These are phyloP conservation scores for Phaethon lepturus DNA, from an alignment of 2,113 vertebrate species.

Conservation along the genomic window DNA sequence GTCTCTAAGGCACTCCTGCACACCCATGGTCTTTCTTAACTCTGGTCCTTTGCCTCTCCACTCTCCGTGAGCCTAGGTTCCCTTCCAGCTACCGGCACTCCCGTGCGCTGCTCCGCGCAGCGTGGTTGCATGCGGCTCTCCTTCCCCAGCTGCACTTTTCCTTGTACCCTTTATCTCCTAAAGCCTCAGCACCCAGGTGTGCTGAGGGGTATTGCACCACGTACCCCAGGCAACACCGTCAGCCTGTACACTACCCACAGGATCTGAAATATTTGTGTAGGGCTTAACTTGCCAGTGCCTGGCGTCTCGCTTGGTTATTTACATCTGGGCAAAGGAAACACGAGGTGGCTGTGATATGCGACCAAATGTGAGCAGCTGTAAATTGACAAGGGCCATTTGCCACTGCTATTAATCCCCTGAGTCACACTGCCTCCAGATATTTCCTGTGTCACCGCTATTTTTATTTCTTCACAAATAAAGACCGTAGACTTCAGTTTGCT, in stretches of 20 bases:
- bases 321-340: not conserved
- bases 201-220: accelerated
- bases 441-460: not conserved
- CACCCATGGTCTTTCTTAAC: not conserved
- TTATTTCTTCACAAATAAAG: conserved; percentile 20
- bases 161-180: not conserved
- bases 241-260: not conserved
- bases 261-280: not conserved
- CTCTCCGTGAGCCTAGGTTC: not conserved
- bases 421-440: not conserved
- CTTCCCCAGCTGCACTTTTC: not conserved
- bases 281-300: not conserved
- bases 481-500: not conserved
- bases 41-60: not conserved
- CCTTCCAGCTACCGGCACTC: not conserved
- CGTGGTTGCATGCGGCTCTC: not conserved
- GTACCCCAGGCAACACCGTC: not conserved
- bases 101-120: accelerated
- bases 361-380: not conserved
- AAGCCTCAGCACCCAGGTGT: accelerated
- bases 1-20: not conserved
- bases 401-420: not conserved
- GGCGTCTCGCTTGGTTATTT: accelerated
- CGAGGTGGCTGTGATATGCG: accelerated
- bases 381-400: not conserved